Base-by-base conservation (phyloP, 2,888 invertebrate genomes). In the Bruchidius siliquastri region DNA sequence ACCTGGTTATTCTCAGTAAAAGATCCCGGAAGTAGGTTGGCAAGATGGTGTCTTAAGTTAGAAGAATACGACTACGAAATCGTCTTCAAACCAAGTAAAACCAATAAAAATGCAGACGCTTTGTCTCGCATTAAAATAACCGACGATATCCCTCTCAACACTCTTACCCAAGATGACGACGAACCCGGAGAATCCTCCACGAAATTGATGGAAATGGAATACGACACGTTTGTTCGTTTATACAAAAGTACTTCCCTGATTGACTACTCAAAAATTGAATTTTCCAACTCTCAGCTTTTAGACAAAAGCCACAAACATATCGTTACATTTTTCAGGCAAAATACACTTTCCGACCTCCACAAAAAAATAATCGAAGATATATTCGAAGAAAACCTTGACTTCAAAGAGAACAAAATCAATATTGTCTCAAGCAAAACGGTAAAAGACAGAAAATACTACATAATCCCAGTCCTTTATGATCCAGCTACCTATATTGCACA, bases 41-140 rank as follows among this genome's bases (percentile, higher is more conserved):
- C 81, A 8, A 68, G 83, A 32, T 85, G 83, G 84, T 72, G 80
- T 71, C 73, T 85, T 26, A 73, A 74, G 70, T 72, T 85, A 22
- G 77, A 80, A 74, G 83, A 84, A 78, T 84, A 81, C 72, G 75
- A 83, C 30, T 84, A 80, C 72, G 75, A 80, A 74, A 81, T 84
- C n/a, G 77, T 77, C 81, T 77, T 83, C 71, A 82, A 81, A 73
- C 76, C 77, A 26, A 81, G 82, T 20, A 78, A 73, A 72, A 21
- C 74, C 20, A 82, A 82, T 70, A 32, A 73, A 18, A 79, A 78
- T 72, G 82, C 79, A 10, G 79, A 82, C 69, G 78, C 80, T n/a
- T 69, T 80, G 21, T 67, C 68, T 6, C 68, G 68, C 2, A 67
- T 20, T 6, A 67, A 67, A 21, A 6, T 30, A 30, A 3, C 30